Percentiles rank a stretch among this genome's conserved stretches.
Evolutionary conservation across 2,113 vertebrate genomes (phyloP).

Genomic region (Saguinus imperator): DNA sequence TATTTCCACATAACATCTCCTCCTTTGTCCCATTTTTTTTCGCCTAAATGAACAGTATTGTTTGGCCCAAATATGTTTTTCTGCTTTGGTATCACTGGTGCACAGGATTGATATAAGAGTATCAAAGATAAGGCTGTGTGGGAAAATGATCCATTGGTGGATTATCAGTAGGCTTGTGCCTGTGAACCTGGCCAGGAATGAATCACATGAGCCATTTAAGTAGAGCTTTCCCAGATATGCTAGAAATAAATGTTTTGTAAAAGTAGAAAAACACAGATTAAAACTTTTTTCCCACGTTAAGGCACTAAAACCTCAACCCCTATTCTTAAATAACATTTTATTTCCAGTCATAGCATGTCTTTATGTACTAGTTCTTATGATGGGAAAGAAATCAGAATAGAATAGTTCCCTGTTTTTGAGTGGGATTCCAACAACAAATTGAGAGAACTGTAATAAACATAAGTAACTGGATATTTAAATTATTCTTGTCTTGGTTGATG

Average conservation of each 20-base stretch:
- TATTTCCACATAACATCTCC: not conserved
- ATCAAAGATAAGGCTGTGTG: conserved; percentile 60
- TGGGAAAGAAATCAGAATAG: not conserved
- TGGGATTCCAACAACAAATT: not conserved
- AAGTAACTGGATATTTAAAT: not conserved
- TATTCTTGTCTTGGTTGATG: not conserved
- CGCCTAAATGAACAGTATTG: conserved; percentile 9
- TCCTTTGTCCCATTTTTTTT: not conserved
- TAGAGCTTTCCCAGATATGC: conserved; percentile 10
- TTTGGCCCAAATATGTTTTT: conserved; percentile 57
- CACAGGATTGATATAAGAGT: not conserved
- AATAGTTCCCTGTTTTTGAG: not conserved
- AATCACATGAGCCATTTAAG: conserved; percentile 38
- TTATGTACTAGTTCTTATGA: not conserved
- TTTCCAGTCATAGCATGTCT: not conserved
- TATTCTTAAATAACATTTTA: not conserved
- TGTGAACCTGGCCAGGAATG: conserved; percentile 44
- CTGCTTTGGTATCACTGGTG: not conserved
- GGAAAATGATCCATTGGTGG: not conserved
- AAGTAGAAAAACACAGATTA: conserved; percentile 5
- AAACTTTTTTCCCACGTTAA: not conserved
- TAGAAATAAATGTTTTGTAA: conserved; percentile 49
- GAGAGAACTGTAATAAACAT: not conserved
- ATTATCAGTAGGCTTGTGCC: not conserved
- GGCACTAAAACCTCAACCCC: not conserved